These are phyloP conservation scores for Dryomyza anilis DNA, from an alignment of 2,888 invertebrate genomes.

Conservation along the genomic window DNA sequence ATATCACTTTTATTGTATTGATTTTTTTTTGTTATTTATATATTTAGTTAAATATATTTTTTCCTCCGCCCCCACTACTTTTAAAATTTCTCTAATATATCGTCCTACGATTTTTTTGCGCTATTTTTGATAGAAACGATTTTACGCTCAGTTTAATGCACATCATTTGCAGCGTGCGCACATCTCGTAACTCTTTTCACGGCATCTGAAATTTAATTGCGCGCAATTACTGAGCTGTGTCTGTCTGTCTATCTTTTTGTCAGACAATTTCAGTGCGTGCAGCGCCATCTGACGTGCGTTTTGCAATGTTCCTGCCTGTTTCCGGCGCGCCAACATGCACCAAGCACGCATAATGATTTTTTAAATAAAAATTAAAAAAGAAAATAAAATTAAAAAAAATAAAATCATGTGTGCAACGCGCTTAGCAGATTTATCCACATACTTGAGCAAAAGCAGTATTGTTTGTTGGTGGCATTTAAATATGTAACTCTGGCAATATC, in stretches of 20 bases:
- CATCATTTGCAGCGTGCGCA: slow-evolving; percentile 12
- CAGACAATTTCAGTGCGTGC: too few relatives aligned
- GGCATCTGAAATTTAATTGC: slow-evolving; percentile 39
- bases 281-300: not conserved
- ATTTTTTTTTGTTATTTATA: too few relatives aligned
- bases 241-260: too few relatives aligned
- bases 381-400: not conserved
- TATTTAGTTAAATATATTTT: too few relatives aligned
- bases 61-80: not conserved
- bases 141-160: slow-evolving; percentile 9
- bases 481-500: not conserved
- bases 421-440: not conserved
- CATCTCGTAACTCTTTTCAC: slow-evolving; percentile 36
- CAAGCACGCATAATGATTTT: not conserved
- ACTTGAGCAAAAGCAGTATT: not conserved
- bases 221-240: slow-evolving; percentile 36
- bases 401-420: not conserved
- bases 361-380: not conserved
- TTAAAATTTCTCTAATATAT: too few relatives aligned
- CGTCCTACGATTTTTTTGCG: too few relatives aligned
- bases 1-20: not conserved
- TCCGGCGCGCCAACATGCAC: too few relatives aligned
- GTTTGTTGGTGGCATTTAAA: not conserved
- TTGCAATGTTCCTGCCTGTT: not conserved
- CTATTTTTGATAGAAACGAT: too few relatives aligned